Evolutionary conservation across 1,140 invertebrate species (phyloP).

Genomic region (Zeugodacus cucurbitae): DNA sequence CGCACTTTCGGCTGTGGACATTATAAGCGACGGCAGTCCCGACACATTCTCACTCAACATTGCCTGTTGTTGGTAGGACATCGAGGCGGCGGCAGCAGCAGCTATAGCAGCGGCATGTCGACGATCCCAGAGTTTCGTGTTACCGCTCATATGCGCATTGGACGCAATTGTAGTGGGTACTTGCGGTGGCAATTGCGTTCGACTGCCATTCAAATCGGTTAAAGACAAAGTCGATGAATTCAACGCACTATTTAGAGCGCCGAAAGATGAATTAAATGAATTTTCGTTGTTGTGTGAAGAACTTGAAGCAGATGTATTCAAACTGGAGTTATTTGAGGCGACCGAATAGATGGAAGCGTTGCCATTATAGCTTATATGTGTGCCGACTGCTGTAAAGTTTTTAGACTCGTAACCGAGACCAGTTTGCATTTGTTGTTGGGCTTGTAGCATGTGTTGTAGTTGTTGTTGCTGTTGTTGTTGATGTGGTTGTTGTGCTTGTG

Average conservation of each 20-base stretch:
- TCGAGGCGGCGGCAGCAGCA: neutral
- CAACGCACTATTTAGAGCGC: slow-evolving; percentile 50
- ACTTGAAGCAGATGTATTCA: slow-evolving; percentile 50
- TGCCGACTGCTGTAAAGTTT: neutral
- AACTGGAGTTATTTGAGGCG: slow-evolving; percentile 41
- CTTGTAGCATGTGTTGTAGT: neutral
- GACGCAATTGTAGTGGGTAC: neutral
- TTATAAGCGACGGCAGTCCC: slow-evolving; percentile 20
- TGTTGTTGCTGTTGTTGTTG: neutral
- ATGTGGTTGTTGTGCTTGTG: neutral
- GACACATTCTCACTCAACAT: neutral
- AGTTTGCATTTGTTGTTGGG: slow-evolving; percentile 18
- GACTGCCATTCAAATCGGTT: slow-evolving; percentile 52
- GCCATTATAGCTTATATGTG: slow-evolving; percentile 9
- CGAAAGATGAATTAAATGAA: slow-evolving; percentile 47
- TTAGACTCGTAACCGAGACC: neutral
- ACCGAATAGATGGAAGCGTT: slow-evolving; percentile 48
- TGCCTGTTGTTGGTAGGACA: slow-evolving; percentile 46
- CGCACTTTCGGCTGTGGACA: neutral
- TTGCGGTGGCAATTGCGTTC: slow-evolving; percentile 42
- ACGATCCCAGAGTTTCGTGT: slow-evolving; percentile 53
- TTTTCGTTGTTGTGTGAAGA: slow-evolving; percentile 53
- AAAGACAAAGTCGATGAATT: slow-evolving; percentile 52
- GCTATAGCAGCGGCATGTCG: slow-evolving; percentile 48
- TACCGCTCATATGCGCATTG: neutral